Evolutionary conservation across 2,113 vertebrate species (phyloP).

Genomic region (Cariama cristata): DNA sequence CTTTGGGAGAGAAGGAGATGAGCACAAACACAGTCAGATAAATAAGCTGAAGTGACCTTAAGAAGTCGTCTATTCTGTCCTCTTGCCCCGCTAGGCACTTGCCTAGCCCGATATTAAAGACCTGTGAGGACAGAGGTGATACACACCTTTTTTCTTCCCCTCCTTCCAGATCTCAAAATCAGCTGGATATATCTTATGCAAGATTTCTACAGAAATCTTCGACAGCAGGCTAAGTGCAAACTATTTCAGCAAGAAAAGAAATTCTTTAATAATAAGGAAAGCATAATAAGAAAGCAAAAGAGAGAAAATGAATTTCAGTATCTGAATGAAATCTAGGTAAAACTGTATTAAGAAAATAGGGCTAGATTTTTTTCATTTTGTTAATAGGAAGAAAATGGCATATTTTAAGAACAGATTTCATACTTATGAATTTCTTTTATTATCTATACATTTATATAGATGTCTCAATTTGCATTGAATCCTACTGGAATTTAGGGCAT

Average conservation of each 20-base stretch:
- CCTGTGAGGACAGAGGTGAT: neutral
- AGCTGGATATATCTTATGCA: neutral
- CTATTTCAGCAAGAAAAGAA: neutral
- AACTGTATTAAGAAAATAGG: neutral
- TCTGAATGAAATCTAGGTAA: neutral
- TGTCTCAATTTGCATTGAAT: neutral
- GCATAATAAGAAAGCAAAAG: neutral
- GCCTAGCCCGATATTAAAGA: neutral
- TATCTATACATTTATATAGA: too few relatives aligned
- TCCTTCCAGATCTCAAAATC: neutral
- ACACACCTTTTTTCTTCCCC: neutral
- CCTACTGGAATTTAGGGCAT: neutral
- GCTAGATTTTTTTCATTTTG: neutral
- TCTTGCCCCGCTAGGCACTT: rapidly evolving
- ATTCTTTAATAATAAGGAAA: neutral
- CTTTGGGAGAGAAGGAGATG: neutral
- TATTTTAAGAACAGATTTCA: neutral
- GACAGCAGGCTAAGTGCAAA: neutral
- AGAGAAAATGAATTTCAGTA: neutral
- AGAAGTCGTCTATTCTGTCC: neutral
- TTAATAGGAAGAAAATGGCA: neutral
- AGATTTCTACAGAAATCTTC: neutral
- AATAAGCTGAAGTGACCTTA: neutral
- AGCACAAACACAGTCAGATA: neutral
- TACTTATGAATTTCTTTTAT: neutral